These are phyloP conservation scores for Calameuta idolon DNA, from an alignment of 2,888 invertebrate species.

Conservation along the genomic window DNA sequence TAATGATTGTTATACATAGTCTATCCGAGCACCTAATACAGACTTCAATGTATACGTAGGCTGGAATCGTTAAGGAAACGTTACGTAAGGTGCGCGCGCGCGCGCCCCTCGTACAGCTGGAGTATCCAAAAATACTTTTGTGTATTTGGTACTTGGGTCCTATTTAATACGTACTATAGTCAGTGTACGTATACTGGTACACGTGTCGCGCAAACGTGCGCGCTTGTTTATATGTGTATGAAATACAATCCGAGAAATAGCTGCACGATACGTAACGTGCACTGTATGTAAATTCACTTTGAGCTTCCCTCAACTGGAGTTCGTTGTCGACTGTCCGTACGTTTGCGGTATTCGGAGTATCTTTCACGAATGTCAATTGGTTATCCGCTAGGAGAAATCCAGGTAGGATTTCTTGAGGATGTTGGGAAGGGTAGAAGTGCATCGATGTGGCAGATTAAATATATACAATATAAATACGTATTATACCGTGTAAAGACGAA, in stretches of 20 bases:
- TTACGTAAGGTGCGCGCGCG: background rate
- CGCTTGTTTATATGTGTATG: too few relatives aligned
- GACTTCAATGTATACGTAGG: background rate
- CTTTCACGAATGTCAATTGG: background rate
- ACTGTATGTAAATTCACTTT: background rate
- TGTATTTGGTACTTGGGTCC: background rate
- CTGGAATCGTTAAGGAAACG: background rate
- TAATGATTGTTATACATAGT: background rate
- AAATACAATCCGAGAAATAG: background rate
- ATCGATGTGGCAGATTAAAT: background rate
- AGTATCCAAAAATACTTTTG: background rate
- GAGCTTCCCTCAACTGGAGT: background rate
- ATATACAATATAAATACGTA: background rate
- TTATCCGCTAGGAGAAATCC: background rate
- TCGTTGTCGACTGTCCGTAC: background rate
- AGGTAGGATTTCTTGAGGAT: background rate
- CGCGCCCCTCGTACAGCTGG: background rate
- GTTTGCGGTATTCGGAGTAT: background rate
- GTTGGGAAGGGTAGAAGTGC: background rate
- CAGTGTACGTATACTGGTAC: background rate
- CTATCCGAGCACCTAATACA: background rate
- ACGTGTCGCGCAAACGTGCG: background rate
- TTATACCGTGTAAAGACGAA: background rate
- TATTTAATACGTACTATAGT: background rate
- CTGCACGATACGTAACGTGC: background rate